phyloP scores from a whole-genome alignment of 2,113 vertebrate genomes.

The Falco punctatus region DNA sequence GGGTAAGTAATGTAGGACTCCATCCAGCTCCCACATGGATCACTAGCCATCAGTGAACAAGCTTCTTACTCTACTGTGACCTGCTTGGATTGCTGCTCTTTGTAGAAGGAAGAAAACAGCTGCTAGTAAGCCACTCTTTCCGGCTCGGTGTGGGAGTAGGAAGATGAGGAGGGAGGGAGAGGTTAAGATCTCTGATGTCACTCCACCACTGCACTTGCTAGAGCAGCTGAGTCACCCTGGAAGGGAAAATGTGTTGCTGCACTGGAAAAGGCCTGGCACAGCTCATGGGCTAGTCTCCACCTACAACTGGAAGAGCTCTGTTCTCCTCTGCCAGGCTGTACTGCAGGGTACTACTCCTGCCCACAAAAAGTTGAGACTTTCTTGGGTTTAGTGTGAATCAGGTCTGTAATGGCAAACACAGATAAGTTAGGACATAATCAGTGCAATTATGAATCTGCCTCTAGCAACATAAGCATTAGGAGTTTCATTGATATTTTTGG shows the following conservation, averaged over 20 bases:
- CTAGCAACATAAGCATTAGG: not conserved
- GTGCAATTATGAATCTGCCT: not conserved
- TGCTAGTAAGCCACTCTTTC: not conserved
- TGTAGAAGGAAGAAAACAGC: not conserved
- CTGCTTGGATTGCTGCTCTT: not conserved
- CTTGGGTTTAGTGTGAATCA: not conserved
- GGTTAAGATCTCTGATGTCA: not conserved
- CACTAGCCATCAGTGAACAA: not conserved
- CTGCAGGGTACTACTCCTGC: not conserved
- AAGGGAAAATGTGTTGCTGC: not conserved
- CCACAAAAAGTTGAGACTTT: not conserved
- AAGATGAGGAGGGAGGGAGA: not conserved
- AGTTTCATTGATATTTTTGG: not conserved
- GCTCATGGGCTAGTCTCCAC: not conserved
- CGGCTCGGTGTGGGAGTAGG: not conserved
- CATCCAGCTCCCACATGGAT: not conserved
- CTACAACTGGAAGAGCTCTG: not conserved
- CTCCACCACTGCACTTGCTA: not conserved
- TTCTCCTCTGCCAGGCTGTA: not conserved
- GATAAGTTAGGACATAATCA: not conserved
- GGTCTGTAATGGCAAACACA: not conserved
- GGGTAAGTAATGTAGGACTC: not conserved
- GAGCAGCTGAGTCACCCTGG: conserved; percentile 30
- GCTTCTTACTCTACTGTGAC: not conserved
- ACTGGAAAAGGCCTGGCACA: not conserved